Conservation (phyloP, 2,113 vertebrate genomes). For the Rousettus leschenaultii region DNA sequence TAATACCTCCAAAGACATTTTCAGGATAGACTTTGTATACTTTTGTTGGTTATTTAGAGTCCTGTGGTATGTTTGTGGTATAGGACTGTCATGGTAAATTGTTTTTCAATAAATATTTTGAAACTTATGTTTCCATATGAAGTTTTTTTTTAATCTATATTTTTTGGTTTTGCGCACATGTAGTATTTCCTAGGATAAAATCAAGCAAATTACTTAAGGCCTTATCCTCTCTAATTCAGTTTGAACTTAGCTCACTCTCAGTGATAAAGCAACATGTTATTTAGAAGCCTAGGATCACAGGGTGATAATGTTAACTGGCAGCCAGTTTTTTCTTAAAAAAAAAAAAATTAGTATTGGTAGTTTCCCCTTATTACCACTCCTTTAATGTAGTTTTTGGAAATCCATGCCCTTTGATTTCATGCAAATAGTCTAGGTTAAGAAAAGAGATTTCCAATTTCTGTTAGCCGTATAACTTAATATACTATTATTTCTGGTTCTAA, state of each 20-base stretch:
- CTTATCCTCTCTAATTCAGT: constrained; percentile 14
- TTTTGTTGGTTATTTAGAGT: constrained; percentile 64
- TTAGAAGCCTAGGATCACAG: constrained; percentile 25
- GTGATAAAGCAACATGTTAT: constrained; percentile 3
- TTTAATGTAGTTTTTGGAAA: constrained; percentile 36
- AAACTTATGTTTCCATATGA: constrained; percentile 71
- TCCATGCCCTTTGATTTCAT: background rate
- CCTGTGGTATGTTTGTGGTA: constrained; percentile 71
- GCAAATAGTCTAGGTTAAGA: background rate
- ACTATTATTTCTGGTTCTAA: constrained; percentile 37
- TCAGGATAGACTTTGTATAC: constrained; percentile 68
- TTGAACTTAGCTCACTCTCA: constrained; percentile 35
- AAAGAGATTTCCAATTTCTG: constrained; percentile 24
- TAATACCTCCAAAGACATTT: constrained; percentile 75
- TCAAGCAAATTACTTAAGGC: constrained; percentile 38
- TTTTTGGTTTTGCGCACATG: constrained; percentile 52
- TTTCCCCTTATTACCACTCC: background rate
- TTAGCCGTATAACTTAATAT: constrained; percentile 16
- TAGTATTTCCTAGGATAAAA: constrained; percentile 50
- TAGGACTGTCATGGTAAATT: constrained; percentile 71
- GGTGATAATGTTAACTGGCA: background rate
- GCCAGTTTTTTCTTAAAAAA: background rate
- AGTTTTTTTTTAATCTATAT: constrained; percentile 46
- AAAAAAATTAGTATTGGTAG: background rate
- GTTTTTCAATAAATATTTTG: constrained; percentile 77